A percentile compares a stretch with the other conserved stretches of the same genome.
phyloP scores from a whole-genome alignment of 2,113 vertebrate genomes.

The Oostethus manadensis region DNA sequence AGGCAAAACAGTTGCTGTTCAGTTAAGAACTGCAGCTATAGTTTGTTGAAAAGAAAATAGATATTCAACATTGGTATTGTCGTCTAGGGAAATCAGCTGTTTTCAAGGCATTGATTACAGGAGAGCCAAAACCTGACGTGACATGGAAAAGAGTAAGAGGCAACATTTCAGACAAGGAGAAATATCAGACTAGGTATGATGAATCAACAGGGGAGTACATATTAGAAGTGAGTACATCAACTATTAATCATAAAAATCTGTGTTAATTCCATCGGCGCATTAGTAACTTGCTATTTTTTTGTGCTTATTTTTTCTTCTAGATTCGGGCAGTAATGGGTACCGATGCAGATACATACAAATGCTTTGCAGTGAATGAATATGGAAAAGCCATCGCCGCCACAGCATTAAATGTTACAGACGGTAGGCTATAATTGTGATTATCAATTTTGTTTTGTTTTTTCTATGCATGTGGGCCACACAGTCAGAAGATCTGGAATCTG shows the following conservation, averaged over 20 bases:
- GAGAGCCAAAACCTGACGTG: slow-evolving; percentile 77
- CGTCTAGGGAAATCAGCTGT: slow-evolving; percentile 73
- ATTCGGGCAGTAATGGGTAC: slow-evolving; percentile 64
- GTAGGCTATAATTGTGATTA: slow-evolving; percentile 55
- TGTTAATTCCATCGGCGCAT: neutral
- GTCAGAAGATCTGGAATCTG: no score
- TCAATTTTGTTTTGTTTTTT: neutral
- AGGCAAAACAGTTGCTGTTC: neutral
- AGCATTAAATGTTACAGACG: slow-evolving; percentile 74
- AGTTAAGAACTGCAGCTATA: neutral
- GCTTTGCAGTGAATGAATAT: slow-evolving; percentile 73
- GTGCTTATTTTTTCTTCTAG: slow-evolving; percentile 53
- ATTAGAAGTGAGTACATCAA: slow-evolving; percentile 71
- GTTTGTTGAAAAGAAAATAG: slow-evolving; percentile 1
- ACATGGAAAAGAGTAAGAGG: slow-evolving; percentile 71
- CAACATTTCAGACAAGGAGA: slow-evolving; percentile 62
- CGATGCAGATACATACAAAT: slow-evolving; percentile 79
- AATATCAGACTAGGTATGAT: slow-evolving; percentile 68
- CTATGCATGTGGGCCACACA: neutral
- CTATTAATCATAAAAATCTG: neutral
- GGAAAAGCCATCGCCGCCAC: slow-evolving; percentile 77
- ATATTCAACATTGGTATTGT: neutral
- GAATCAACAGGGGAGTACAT: slow-evolving; percentile 63
- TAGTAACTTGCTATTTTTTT: neutral
- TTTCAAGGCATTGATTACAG: slow-evolving; percentile 77